Evolutionary conservation across 2,888 invertebrate species (phyloP), one percentile per base, ranked within the genome.

Genomic region (Eupeodes latifasciatus): DNA sequence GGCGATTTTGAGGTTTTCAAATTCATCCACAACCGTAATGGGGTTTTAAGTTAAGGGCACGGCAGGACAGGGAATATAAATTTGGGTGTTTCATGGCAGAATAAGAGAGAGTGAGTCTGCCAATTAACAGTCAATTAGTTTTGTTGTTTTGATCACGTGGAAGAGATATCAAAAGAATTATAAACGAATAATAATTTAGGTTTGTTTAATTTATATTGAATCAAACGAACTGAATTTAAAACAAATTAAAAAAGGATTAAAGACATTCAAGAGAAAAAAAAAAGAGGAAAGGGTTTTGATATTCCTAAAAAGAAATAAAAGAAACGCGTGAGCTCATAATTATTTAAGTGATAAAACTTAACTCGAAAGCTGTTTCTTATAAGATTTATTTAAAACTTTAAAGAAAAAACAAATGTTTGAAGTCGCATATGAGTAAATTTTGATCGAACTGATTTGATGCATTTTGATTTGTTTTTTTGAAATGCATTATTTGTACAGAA

Each of bases 41-140:
- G 40, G 40, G 40, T 40, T 40, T 40, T 27, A 27, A 27, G 40
- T 9, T 5, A 7, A 6, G 40, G 40, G 40, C 27, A 27, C 1
- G 1, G 1, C 27, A 40, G 12, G 10, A 1, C 12, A 34, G 14
- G 51, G 36, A 36, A 11, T 49, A 57, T 14, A 40, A 40, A 40
- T 40, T 40, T 12, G 5, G 59, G 16, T 51, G 51, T 57, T 67
- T 27, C 9, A 19, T 11, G 14, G 14, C 14, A 67, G n/a, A 74
- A 61, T 36, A 12, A 19, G 27, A 27, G 27, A 27, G 27, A 27
- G 27, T 3, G 34, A 19, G 16, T 11, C 7, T 79, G 59, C 66
- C 72, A 79, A 83, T 83, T 78, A 71, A 77, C 82, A 82, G 77
- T 49, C 40, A 59, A 77, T 69, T 69, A 57, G 78, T 44, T 72